phyloP scores from a whole-genome alignment of 2,888 invertebrate genomes.

The Leptinotarsa juncta region DNA sequence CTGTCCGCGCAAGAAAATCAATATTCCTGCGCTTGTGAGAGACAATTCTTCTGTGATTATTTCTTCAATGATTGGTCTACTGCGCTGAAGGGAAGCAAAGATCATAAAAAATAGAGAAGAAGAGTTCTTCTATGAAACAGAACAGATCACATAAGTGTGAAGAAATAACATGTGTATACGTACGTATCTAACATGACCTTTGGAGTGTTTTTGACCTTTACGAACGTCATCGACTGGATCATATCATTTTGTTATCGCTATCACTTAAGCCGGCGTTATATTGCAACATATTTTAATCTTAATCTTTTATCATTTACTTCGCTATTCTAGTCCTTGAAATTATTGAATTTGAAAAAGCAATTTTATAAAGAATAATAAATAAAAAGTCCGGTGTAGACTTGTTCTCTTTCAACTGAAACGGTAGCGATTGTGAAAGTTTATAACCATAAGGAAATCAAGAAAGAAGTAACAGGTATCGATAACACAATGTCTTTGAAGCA shows the following conservation, averaged over 20 bases:
- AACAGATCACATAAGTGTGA: too few species aligned
- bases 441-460: not conserved
- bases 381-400: too few species aligned
- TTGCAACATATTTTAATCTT: not conserved
- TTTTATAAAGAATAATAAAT: not conserved
- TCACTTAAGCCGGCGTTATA: not conserved
- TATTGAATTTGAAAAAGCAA: not conserved
- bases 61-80: too few species aligned
- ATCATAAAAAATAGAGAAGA: too few species aligned
- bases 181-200: too few species aligned
- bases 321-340: not conserved
- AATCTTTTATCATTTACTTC: not conserved
- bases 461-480: not conserved
- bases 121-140: too few species aligned
- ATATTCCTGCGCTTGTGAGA: too few species aligned
- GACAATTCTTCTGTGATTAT: too few species aligned
- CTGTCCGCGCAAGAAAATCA: too few species aligned
- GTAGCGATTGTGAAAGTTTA: not conserved
- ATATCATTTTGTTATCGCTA: not conserved
- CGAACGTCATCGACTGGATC: not conserved
- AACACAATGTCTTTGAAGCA: constrained; percentile 52
- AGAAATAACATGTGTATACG: too few species aligned
- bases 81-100: too few species aligned
- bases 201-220: not conserved
- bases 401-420: too few species aligned